Conservation (phyloP, 2,113 vertebrate species). For the Falcunculus frontatus region DNA sequence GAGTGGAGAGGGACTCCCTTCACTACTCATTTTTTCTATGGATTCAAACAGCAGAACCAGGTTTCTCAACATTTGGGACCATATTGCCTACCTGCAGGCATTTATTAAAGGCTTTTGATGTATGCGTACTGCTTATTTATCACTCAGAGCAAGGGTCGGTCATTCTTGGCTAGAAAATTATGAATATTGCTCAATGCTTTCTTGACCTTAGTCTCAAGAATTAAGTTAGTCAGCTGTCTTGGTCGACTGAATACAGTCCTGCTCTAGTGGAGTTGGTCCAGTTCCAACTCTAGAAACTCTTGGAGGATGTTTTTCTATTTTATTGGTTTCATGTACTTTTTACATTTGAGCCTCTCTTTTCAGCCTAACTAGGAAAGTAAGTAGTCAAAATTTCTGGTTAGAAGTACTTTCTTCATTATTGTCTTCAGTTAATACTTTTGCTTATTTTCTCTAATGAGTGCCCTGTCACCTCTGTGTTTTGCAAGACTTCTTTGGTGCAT, state of each 20-base stretch:
- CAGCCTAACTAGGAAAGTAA: neutral
- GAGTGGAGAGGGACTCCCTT: neutral
- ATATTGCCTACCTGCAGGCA: neutral
- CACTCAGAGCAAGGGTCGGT: neutral
- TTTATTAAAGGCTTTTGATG: neutral
- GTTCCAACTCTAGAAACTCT: neutral
- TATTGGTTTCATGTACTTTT: neutral
- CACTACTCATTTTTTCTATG: neutral
- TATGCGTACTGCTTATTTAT: neutral
- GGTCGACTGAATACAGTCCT: neutral
- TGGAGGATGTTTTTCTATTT: neutral
- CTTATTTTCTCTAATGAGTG: conserved; percentile 35
- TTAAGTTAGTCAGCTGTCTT: neutral
- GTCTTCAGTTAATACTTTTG: neutral
- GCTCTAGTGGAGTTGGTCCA: neutral
- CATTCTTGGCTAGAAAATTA: neutral
- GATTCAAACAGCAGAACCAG: neutral
- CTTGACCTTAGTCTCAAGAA: conserved; percentile 17
- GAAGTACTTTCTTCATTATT: neutral
- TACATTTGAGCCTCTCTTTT: neutral
- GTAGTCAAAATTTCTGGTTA: neutral
- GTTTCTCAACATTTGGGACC: neutral
- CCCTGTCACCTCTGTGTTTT: neutral
- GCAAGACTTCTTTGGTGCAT: neutral
- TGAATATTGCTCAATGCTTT: neutral